Percentiles rank a stretch among this genome's conserved stretches.
Conservation (phyloP, 1,140 invertebrate species). For the Drosophila eugracilis region DNA sequence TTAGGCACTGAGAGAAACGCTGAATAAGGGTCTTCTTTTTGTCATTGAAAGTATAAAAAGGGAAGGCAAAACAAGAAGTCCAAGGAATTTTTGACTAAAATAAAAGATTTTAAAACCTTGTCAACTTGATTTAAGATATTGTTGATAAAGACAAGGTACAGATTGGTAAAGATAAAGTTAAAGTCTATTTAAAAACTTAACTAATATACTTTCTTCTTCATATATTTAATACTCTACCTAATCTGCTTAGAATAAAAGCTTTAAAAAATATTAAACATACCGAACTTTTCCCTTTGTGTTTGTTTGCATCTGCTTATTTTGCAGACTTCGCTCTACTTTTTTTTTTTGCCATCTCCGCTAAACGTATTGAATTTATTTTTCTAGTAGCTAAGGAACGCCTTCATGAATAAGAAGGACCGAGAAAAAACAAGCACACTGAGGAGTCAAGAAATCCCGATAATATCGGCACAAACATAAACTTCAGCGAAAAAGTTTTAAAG, state of each 20-base stretch:
- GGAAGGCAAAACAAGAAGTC: too few relatives aligned
- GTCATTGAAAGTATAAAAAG: too few relatives aligned
- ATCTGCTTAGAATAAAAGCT: too few relatives aligned
- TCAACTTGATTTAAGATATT: too few relatives aligned
- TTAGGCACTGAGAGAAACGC: background rate
- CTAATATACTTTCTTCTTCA: too few relatives aligned
- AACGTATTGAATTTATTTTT: constrained; percentile 52
- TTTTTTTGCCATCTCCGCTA: background rate
- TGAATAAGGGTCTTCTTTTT: too few relatives aligned
- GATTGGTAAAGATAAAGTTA: too few relatives aligned
- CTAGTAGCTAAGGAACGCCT: constrained; percentile 6
- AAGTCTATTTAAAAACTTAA: too few relatives aligned
- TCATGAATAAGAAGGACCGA: constrained; percentile 5
- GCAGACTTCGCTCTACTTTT: constrained; percentile 27
- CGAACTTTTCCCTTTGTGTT: constrained; percentile 5
- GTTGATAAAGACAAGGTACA: too few relatives aligned
- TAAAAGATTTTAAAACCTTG: too few relatives aligned
- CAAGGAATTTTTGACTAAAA: too few relatives aligned
- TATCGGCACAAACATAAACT: constrained; percentile 55
- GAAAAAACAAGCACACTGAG: constrained; percentile 3
- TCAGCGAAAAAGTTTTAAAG: constrained; percentile 31
- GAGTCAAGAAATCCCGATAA: constrained; percentile 36
- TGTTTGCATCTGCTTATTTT: constrained; percentile 32
- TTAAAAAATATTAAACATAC: background rate
- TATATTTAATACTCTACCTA: too few relatives aligned